phyloP scores from a whole-genome alignment of 2,113 vertebrate genomes.

The Pygoscelis antarcticus region DNA sequence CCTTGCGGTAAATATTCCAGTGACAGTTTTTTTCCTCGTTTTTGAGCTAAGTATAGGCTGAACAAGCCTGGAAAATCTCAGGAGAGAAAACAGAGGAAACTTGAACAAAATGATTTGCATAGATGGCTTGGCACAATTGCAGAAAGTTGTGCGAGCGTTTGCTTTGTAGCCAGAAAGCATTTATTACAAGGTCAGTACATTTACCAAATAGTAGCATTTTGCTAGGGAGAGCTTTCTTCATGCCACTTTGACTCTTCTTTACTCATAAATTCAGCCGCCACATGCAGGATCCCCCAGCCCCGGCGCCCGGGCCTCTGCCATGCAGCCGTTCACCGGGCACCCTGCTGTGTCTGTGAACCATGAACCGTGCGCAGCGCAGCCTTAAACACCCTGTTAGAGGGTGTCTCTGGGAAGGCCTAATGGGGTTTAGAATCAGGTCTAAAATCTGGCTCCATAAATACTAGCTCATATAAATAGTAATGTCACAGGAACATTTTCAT shows the following conservation, averaged over 20 bases:
- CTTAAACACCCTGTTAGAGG: not conserved
- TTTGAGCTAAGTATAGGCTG: not conserved
- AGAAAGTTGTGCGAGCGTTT: accelerated
- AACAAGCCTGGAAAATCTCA: not conserved
- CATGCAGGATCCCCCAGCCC: not conserved
- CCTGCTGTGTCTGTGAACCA: not conserved
- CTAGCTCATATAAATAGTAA: not conserved
- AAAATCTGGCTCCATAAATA: not conserved
- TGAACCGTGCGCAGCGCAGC: accelerated
- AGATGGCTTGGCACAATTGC: not conserved
- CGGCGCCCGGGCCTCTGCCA: accelerated
- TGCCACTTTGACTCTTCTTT: not conserved
- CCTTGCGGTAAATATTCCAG: not conserved
- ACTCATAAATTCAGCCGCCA: not conserved
- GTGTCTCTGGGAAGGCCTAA: not conserved
- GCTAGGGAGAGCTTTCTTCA: not conserved
- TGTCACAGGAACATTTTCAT: not conserved
- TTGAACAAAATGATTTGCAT: not conserved
- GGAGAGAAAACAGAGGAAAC: not conserved
- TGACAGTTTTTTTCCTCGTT: not conserved
- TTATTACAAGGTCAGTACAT: not conserved
- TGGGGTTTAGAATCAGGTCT: accelerated
- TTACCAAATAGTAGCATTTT: not conserved
- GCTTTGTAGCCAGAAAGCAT: not conserved
- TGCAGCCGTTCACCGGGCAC: too few relatives aligned